phyloP scores from a whole-genome alignment of 2,888 invertebrate genomes.

The Drepana falcataria region DNA sequence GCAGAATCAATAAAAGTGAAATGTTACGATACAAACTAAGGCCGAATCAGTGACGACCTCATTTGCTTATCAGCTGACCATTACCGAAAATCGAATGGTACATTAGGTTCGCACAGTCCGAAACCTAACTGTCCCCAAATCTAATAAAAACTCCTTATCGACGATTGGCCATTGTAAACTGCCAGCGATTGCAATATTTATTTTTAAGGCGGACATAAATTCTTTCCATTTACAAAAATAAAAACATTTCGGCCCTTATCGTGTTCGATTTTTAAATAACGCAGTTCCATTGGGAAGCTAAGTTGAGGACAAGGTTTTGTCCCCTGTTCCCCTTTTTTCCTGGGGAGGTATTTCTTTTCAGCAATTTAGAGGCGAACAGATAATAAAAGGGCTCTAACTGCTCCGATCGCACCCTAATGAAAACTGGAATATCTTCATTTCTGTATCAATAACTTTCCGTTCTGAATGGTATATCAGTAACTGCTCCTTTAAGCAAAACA shows the following conservation, averaged over 20 bases:
- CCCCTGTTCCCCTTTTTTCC: slow-evolving; percentile 67
- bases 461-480: slow-evolving; percentile 30
- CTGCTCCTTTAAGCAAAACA: slow-evolving; percentile 25
- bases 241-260: slow-evolving; percentile 75
- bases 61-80: slow-evolving; percentile 79
- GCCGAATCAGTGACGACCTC: slow-evolving; percentile 68
- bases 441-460: slow-evolving; percentile 66
- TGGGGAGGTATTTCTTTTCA: slow-evolving; percentile 73
- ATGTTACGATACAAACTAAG: slow-evolving; percentile 65
- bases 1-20: slow-evolving; percentile 22
- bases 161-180: slow-evolving; percentile 58
- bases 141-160: slow-evolving; percentile 75
- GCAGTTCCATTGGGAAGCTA: slow-evolving; percentile 67
- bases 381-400: slow-evolving; percentile 80
- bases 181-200: slow-evolving; percentile 69
- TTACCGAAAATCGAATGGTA: slow-evolving; percentile 76
- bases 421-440: slow-evolving; percentile 71
- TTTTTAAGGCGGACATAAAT: slow-evolving; percentile 69
- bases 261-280: slow-evolving; percentile 78
- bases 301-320: slow-evolving; percentile 70
- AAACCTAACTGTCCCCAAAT: slow-evolving; percentile 54
- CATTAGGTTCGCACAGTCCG: slow-evolving; percentile 72
- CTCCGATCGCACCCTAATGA: slow-evolving; percentile 74
- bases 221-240: slow-evolving; percentile 72
- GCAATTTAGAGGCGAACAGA: slow-evolving; percentile 77